Percentiles rank a stretch among this genome's conserved stretches.
phyloP scores from a whole-genome alignment of 2,888 invertebrate species.

The Eristalinus aeneus region DNA sequence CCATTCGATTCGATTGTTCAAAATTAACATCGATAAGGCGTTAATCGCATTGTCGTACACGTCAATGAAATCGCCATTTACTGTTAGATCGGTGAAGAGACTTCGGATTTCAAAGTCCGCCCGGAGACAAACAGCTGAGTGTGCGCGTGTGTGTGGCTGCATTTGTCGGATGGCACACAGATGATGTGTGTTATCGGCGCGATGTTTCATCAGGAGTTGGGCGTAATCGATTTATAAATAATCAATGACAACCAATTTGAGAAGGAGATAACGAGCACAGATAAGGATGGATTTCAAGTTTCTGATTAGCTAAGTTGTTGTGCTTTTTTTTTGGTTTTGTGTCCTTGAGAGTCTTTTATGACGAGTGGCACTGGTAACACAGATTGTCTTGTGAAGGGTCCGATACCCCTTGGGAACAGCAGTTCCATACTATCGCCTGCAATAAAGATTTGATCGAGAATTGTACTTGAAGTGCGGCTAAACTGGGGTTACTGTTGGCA shows the following conservation, averaged over 20 bases:
- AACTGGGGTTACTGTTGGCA: neutral
- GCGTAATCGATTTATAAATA: constrained; percentile 61
- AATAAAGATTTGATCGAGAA: neutral
- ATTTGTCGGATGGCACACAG: constrained; percentile 3
- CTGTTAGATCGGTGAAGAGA: neutral
- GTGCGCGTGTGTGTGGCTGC: neutral
- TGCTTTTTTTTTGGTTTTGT: too few relatives aligned
- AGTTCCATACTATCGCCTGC: neutral
- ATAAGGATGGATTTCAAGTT: neutral
- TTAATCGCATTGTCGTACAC: constrained; percentile 48
- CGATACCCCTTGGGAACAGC: neutral
- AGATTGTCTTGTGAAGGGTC: neutral
- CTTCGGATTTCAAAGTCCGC: neutral
- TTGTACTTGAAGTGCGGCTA: neutral
- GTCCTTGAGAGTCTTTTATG: neutral
- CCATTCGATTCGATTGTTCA: constrained; percentile 36
- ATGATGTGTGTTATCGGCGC: constrained; percentile 13
- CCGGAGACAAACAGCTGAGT: neutral
- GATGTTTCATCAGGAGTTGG: constrained; percentile 25
- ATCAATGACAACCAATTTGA: constrained; percentile 49
- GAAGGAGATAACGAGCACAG: constrained; percentile 21
- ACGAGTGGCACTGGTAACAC: neutral
- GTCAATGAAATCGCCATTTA: constrained; percentile 48
- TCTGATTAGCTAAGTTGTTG: too few relatives aligned
- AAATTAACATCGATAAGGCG: constrained; percentile 43